Percentiles rank a stretch among this genome's conserved stretches.
Conservation (phyloP, 2,113 vertebrate species). For the Spheniscus mendiculus region DNA sequence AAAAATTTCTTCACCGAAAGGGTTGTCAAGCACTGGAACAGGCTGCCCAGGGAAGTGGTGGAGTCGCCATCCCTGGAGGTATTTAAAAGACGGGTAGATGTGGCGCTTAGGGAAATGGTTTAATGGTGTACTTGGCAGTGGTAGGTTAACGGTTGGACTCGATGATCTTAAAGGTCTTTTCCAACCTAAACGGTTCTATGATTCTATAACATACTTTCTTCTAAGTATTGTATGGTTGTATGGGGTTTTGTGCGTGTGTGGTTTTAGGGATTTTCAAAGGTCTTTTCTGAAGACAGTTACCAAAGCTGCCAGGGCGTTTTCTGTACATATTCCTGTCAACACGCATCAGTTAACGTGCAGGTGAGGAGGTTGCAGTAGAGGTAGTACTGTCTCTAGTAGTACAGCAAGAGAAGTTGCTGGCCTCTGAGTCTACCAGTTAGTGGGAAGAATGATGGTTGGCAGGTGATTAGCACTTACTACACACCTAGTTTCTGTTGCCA, state of each 20-base stretch:
- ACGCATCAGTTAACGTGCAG: background rate
- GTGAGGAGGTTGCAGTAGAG: background rate
- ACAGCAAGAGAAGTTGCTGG: background rate
- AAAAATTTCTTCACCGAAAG: too few relatives aligned
- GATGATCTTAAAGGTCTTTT: too few relatives aligned
- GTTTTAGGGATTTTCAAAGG: background rate
- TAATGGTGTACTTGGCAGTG: too few relatives aligned
- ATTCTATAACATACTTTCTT: fast-evolving
- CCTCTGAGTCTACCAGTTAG: background rate
- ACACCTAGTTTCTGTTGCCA: background rate
- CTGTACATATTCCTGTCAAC: background rate
- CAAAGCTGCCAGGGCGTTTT: background rate
- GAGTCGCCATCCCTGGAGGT: too few relatives aligned
- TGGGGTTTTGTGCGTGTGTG: background rate
- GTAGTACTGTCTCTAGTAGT: background rate
- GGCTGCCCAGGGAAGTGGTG: too few relatives aligned
- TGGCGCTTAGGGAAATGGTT: too few relatives aligned
- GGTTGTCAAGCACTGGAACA: too few relatives aligned
- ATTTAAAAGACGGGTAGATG: too few relatives aligned
- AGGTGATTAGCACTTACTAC: background rate
- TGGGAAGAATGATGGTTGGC: background rate
- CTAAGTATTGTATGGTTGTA: too few relatives aligned
- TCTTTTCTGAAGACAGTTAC: background rate
- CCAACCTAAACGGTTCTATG: too few relatives aligned
- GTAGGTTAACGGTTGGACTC: too few relatives aligned